phyloP scores from a whole-genome alignment of 1,140 invertebrate species.

The Pissodes strobi region DNA sequence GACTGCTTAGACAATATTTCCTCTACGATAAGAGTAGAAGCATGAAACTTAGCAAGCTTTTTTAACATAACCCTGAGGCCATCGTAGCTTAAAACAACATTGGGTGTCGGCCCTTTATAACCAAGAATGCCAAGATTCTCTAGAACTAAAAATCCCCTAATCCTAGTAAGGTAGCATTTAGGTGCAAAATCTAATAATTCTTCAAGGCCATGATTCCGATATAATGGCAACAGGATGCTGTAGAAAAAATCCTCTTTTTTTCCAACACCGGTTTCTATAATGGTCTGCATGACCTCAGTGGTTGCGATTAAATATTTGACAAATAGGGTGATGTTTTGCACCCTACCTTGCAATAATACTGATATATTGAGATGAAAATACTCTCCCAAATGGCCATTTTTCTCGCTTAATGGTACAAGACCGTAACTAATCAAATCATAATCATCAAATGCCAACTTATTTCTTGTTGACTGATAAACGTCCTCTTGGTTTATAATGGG shows the following conservation, averaged over 20 bases:
- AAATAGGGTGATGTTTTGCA: slow-evolving; percentile 8
- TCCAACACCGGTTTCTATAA: slow-evolving; percentile 10
- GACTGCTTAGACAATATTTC: slow-evolving; percentile 5
- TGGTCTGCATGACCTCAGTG: not conserved
- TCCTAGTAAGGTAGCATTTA: slow-evolving; percentile 11
- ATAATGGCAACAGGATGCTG: slow-evolving; percentile 7
- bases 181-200: slow-evolving; percentile 27
- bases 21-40: slow-evolving; percentile 13
- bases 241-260: slow-evolving; percentile 33
- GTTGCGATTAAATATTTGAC: slow-evolving; percentile 7
- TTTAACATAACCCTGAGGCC: slow-evolving; percentile 1
- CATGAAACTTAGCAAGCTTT: slow-evolving; percentile 24
- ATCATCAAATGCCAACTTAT: not conserved
- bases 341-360: not conserved
- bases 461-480: slow-evolving; percentile 5
- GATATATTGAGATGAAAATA: slow-evolving; percentile 19
- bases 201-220: not conserved
- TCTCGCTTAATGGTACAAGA: slow-evolving; percentile 7
- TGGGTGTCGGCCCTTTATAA: slow-evolving; percentile 6
- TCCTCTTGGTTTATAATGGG: slow-evolving; percentile 23
- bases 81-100: not conserved
- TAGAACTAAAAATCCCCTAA: slow-evolving; percentile 1
- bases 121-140: slow-evolving; percentile 8
- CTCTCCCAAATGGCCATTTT: slow-evolving; percentile 31
- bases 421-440: slow-evolving; percentile 9